Evolutionary conservation across 2,113 vertebrate species (phyloP).

Genomic region (Rostratula benghalensis): DNA sequence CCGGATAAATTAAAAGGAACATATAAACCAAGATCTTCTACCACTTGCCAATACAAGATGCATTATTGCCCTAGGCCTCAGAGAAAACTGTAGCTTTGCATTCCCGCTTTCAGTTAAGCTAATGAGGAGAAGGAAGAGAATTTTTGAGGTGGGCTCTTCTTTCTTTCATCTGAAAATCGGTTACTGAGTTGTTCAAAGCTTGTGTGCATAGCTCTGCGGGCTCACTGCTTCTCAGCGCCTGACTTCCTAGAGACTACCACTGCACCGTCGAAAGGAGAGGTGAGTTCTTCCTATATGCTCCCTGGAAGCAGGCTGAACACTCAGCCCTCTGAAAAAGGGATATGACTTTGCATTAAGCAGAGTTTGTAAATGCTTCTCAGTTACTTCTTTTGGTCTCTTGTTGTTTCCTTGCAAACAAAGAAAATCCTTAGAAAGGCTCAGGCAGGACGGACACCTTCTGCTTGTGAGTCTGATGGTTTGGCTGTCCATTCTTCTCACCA

Average conservation of each 20-base stretch:
- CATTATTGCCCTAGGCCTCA: not conserved
- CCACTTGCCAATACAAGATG: not conserved
- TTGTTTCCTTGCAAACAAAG: not conserved
- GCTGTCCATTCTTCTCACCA: not conserved
- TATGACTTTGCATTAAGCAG: not conserved
- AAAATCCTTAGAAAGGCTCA: not conserved
- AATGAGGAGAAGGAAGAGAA: conserved; percentile 41
- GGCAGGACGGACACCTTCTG: not conserved
- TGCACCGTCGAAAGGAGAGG: not conserved
- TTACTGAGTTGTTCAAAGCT: not conserved
- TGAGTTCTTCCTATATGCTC: not conserved
- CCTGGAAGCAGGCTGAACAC: not conserved
- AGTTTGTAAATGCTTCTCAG: not conserved
- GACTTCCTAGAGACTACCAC: not conserved
- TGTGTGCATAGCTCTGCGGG: not conserved
- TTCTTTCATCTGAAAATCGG: not conserved
- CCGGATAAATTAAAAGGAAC: not conserved
- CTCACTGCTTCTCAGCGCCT: not conserved
- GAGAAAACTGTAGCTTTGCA: not conserved
- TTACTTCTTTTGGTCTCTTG: not conserved
- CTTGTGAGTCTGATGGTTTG: not conserved
- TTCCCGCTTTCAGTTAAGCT: not conserved
- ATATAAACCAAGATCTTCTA: not conserved
- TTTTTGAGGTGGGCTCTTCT: conserved; percentile 13
- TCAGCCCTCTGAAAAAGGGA: not conserved